Evolutionary conservation across 2,888 invertebrate species (phyloP).

Genomic region (Apomyelois bistriatella): DNA sequence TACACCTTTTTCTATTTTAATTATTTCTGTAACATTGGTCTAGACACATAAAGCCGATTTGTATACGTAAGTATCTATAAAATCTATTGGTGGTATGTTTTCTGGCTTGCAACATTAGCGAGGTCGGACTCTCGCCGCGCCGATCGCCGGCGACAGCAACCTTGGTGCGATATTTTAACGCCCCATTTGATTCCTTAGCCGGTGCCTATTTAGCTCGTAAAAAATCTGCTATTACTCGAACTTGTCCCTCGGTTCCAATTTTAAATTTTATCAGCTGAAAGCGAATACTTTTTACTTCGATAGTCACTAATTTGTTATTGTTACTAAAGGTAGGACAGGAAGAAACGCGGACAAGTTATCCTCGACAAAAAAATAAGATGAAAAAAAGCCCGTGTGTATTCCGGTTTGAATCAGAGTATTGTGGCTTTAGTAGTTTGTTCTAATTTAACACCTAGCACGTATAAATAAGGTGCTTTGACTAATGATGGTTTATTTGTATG

Average conservation of each 20-base stretch:
- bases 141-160: conserved; percentile 23
- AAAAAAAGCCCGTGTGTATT: conserved; percentile 33
- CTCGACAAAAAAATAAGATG: conserved; percentile 41
- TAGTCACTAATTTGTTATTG: neutral
- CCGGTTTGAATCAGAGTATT: conserved; percentile 22
- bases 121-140: conserved; percentile 18
- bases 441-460: conserved; percentile 7
- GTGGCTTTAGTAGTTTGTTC: conserved; percentile 12
- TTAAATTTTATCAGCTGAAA: neutral
- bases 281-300: neutral
- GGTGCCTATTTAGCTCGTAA: neutral
- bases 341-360: conserved; percentile 42
- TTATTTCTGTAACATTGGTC: no score
- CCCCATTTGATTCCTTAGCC: conserved; percentile 21
- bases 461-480: conserved; percentile 1
- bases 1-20: no score
- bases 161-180: conserved; percentile 24
- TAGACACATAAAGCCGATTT: neutral
- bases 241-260: neutral
- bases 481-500: neutral
- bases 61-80: neutral
- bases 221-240: neutral
- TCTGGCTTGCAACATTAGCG: conserved; percentile 16
- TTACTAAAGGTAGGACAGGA: conserved; percentile 34
- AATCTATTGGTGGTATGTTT: neutral